Evolutionary conservation across 2,113 vertebrate genomes (phyloP), one percentile per base, ranked within the genome.

Genomic region (Hystrix brachyura): DNA sequence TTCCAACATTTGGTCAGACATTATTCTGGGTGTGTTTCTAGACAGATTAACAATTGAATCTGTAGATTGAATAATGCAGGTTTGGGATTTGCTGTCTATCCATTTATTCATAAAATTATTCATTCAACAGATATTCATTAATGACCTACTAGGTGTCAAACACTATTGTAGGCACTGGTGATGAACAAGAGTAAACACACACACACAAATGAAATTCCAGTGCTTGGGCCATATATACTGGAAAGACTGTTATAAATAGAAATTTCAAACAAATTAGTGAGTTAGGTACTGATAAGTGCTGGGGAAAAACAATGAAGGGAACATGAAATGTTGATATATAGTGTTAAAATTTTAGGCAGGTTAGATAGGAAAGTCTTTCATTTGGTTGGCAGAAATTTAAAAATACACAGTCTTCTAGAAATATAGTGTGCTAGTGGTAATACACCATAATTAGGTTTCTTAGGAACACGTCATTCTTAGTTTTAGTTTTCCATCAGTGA

Each of bases 401-500:
- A 62, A 7, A n/a, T 51, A 15, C 43, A 15, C 62, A 43, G 12
- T 43, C 43, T 60, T 94, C 46, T 80, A 74, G 87, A 96, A 74
- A 84, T 46, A 83, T 0, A 32, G 1, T 34, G 19, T 87, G 25
- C 19, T 57, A 79, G 32, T 53, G 34, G 95, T 53, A 80, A 57
- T 71, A 53, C 78, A 18, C 43, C 9, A 14, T 59, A 53, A 23
- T 23, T 86, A 15, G 23, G 87, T 92, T 96, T 87, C 53, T 64
- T 72, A 84, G 51, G 43, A 17, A 74, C 25, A 80, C 94, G 87
- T 95, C 38, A 92, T 76, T 92, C 51, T 38, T 34, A 13, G 34
- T 72, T 94, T 93, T 71, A 64, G 21, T 90, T 94, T 97, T 92
- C 76, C 29, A 9, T 65, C 18, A 80, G 18, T 95, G 53, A 90